Evolutionary conservation across 2,113 vertebrate genomes (phyloP).

Genomic region (Azemiops feae): DNA sequence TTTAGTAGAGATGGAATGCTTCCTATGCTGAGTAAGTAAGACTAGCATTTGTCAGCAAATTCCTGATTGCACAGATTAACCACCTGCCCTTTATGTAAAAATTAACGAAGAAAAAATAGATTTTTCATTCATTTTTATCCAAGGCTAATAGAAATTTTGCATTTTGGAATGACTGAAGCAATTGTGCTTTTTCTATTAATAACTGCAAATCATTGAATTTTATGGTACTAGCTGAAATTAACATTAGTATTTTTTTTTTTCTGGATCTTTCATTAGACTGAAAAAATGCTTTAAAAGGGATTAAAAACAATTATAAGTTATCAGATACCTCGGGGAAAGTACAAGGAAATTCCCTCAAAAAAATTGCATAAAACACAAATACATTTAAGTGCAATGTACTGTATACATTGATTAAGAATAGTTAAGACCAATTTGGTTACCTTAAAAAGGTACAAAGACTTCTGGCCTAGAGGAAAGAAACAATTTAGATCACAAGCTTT

Average conservation of each 20-base stretch:
- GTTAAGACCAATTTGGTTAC: neutral
- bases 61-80: neutral
- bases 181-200: neutral
- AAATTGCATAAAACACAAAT: neutral
- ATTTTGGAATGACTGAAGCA: neutral
- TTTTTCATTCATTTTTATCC: neutral
- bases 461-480: neutral
- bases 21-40: neutral
- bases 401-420: neutral
- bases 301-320: neutral
- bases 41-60: neutral
- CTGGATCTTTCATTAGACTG: neutral
- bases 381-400: neutral
- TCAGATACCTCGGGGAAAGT: neutral
- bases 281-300: neutral
- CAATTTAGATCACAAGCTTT: neutral
- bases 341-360: no score
- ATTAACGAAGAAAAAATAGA: neutral
- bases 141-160: neutral
- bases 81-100: neutral
- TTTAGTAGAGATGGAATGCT: neutral
- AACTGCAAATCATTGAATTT: neutral
- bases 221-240: neutral
- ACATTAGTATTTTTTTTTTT: neutral
- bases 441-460: neutral